Base-by-base conservation (phyloP, 2,888 invertebrate genomes). In the Subacronicta megacephala region DNA sequence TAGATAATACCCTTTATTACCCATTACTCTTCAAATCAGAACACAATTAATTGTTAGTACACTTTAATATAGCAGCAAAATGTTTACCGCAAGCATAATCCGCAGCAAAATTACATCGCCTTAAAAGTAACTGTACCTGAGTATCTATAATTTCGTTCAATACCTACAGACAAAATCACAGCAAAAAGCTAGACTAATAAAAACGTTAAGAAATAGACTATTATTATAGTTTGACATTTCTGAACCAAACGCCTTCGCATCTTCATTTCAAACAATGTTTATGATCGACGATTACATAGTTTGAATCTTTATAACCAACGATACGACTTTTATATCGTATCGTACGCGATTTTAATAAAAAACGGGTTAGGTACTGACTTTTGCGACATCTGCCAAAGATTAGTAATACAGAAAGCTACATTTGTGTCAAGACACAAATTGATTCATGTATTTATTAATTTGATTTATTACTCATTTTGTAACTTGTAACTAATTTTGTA, bases 221-320 rank as follows among this genome's bases (percentile, higher is more conserved):
- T 42, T 36, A 43, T 45, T 40, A 40, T 58, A 33, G 36, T 66
- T 66, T 65, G 71, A 72, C 68, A 75, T 71, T 76, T 72, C 49
- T 63, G 50, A 62, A 52, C 13, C 44, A n/a, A 52, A 18, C 55
- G 54, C 49, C 62, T 56, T 37, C 46, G 29, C 46, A 23, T 59
- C 43, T 43, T 38, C 40, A 42, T 57, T 65, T 66, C 45, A 29
- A 60, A 56, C 50, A 49, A 18, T 65, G 42, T 65, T 56, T 31
- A 47, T 43, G 15, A 35, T 42, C 31, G 13, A 42, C 33, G 41
- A 20, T 44, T 44, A 9, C 7, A n/a, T n/a, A n/a, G n/a, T n/a
- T n/a, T 35, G 23, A 26, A 3, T 10, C 0, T 61, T 54, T 59
- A 50, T 38, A 33, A 0, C 0, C 10, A 7, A 54, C 57, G 64